These are phyloP conservation scores for Trachops cirrhosus DNA, from an alignment of 2,797 vertebrate species.

Conservation along the genomic window DNA sequence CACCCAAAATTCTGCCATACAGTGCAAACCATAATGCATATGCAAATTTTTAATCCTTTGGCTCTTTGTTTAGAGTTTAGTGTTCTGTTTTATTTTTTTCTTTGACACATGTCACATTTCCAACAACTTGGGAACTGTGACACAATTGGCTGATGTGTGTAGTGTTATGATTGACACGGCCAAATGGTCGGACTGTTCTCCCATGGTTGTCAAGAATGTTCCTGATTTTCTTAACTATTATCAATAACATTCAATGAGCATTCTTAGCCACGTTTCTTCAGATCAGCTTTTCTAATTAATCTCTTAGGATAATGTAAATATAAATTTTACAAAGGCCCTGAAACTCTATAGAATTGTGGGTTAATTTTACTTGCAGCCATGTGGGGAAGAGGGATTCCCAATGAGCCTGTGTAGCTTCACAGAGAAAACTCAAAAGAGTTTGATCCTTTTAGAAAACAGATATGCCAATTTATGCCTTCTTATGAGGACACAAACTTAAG, in stretches of 20 bases:
- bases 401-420: neutral
- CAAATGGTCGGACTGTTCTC: accelerated
- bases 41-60: neutral
- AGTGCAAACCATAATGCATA: neutral
- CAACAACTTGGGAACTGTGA: neutral
- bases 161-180: neutral
- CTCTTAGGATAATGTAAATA: neutral
- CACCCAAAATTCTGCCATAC: neutral
- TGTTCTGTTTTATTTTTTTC: neutral
- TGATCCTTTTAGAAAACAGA: neutral
- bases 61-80: neutral
- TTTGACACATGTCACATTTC: neutral
- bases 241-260: neutral
- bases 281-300: neutral
- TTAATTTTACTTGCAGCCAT: neutral
- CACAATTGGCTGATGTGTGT: neutral
- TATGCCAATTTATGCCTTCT: neutral
- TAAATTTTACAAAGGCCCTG: neutral
- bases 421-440: neutral
- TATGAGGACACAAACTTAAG: neutral
- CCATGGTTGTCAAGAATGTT: accelerated
- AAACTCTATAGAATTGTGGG: neutral
- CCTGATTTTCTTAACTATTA: neutral
- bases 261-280: neutral
- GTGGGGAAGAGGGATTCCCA: neutral